Conservation (phyloP, 2,888 invertebrate species). For the Zhuqinia jingwanae region DNA sequence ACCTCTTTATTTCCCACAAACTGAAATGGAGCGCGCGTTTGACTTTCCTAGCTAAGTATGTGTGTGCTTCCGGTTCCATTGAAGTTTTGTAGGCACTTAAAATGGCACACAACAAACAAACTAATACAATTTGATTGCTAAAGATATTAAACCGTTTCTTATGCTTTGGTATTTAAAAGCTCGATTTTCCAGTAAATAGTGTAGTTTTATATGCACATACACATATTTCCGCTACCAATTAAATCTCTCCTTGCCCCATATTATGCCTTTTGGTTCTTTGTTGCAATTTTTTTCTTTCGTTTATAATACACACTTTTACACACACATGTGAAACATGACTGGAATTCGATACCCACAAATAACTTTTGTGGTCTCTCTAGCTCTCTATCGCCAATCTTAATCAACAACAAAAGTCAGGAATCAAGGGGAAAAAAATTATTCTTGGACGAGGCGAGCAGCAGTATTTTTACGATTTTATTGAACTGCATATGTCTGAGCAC, state of each 20-base stretch:
- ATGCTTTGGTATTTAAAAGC: no score
- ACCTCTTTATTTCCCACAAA: slow-evolving; percentile 3
- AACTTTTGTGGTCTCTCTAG: not conserved
- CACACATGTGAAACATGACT: slow-evolving; percentile 9
- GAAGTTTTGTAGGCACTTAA: no score
- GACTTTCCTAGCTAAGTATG: no score
- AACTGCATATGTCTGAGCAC: no score
- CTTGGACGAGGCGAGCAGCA: not conserved
- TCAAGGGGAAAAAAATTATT: slow-evolving; percentile 34
- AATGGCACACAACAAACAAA: no score
- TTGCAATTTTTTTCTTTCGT: slow-evolving; percentile 8
- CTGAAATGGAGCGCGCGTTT: no score
- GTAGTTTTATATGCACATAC: no score
- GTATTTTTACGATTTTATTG: slow-evolving; percentile 32
- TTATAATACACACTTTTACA: not conserved
- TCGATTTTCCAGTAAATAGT: no score
- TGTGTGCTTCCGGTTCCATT: no score
- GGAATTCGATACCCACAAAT: slow-evolving; percentile 17
- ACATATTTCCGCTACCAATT: no score
- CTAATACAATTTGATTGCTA: no score
- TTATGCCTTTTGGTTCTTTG: not conserved
- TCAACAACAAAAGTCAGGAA: slow-evolving; percentile 27
- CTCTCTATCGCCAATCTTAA: slow-evolving; percentile 1
- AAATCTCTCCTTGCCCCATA: not conserved
- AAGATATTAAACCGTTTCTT: no score